A percentile compares a stretch with the other conserved stretches of the same genome.
These are phyloP conservation scores for Omphaloscelis lunosa DNA, from an alignment of 2,888 invertebrate species.

Conservation along the genomic window DNA sequence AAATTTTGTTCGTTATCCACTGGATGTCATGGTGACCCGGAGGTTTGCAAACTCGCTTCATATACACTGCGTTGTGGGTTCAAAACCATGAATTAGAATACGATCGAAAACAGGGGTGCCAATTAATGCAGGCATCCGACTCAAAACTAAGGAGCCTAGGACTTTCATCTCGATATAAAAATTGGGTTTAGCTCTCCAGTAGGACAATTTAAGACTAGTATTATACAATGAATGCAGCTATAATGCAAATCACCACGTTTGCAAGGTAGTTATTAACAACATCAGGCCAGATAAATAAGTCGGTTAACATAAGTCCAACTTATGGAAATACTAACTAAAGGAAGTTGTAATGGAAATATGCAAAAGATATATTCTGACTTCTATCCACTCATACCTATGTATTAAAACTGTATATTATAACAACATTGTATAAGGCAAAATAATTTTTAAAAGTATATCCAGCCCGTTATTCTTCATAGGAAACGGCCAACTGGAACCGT, in stretches of 20 bases:
- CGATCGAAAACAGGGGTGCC: neutral
- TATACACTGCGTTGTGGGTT: constrained; percentile 4
- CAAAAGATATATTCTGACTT: neutral
- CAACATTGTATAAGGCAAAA: neutral
- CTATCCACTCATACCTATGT: neutral
- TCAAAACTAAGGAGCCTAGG: neutral
- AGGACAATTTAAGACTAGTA: neutral
- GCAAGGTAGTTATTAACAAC: neutral
- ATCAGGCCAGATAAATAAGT: neutral
- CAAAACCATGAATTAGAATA: constrained; percentile 14
- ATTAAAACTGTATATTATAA: neutral
- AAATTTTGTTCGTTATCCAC: constrained; percentile 60
- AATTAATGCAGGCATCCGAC: constrained; percentile 13
- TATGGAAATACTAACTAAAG: neutral
- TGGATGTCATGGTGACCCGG: constrained; percentile 41
- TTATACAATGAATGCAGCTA: neutral
- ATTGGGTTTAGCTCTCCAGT: neutral
- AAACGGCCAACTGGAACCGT: neutral
- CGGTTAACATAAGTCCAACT: neutral
- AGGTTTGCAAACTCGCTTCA: constrained; percentile 41
- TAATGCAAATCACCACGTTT: neutral
- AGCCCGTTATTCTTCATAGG: neutral
- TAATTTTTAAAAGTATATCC: neutral
- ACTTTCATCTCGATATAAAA: constrained; percentile 1
- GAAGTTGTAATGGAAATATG: neutral